phyloP scores from a whole-genome alignment of 2,113 vertebrate genomes.

The Syngnathoides biaculeatus region DNA sequence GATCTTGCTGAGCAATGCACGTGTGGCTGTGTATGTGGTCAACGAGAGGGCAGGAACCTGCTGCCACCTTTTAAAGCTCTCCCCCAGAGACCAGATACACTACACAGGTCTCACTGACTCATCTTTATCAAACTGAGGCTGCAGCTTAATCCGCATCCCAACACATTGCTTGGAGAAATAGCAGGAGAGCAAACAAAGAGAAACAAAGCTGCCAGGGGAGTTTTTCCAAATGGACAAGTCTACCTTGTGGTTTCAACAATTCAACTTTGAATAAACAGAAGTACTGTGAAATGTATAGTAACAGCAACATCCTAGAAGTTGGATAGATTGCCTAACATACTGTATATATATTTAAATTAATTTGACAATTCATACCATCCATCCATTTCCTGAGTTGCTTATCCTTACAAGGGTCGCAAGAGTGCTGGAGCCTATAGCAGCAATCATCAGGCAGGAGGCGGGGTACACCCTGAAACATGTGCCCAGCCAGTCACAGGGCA shows the following conservation, averaged over 20 bases:
- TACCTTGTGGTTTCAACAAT: conserved; percentile 7
- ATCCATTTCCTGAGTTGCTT: too few relatives aligned
- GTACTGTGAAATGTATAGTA: not conserved
- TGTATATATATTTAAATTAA: too few relatives aligned
- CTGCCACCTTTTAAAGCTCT: conserved; percentile 32
- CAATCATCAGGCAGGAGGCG: too few relatives aligned
- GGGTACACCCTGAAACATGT: too few relatives aligned
- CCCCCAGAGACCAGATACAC: conserved; percentile 20
- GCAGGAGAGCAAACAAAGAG: not conserved
- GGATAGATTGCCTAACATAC: conserved; percentile 1
- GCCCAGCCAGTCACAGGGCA: too few relatives aligned
- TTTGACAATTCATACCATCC: too few relatives aligned
- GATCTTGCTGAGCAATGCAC: conserved; percentile 17
- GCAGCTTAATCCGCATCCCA: conserved; percentile 32
- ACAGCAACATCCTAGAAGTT: not conserved
- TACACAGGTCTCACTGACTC: conserved; percentile 29
- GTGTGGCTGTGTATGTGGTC: conserved; percentile 28
- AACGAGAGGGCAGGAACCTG: conserved; percentile 27
- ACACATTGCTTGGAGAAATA: conserved; percentile 8
- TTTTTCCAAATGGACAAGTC: conserved; percentile 19
- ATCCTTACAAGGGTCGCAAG: too few relatives aligned
- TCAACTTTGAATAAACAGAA: conserved; percentile 11
- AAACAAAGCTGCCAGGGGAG: not conserved
- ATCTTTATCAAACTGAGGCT: conserved; percentile 32
- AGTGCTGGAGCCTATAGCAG: too few relatives aligned